Conservation (phyloP, 2,113 vertebrate genomes). For the Lophochroa leadbeateri region DNA sequence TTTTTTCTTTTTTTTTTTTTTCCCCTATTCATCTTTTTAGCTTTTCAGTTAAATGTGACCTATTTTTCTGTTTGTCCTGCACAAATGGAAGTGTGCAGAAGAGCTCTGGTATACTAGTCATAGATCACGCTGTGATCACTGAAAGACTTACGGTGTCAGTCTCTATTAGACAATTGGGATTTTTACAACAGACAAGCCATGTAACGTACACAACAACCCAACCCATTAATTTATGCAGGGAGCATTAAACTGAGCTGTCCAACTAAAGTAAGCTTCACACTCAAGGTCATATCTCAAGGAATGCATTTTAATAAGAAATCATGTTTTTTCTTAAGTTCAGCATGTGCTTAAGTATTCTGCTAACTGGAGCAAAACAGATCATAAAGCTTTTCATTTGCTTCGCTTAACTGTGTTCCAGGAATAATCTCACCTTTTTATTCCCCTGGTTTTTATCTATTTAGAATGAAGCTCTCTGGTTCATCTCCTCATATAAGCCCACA, state of each 20-base stretch:
- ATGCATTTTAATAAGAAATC: neutral
- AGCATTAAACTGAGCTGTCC: neutral
- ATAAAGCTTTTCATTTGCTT: neutral
- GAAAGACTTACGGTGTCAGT: neutral
- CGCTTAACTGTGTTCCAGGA: neutral
- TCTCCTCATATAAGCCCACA: neutral
- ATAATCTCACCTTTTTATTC: neutral
- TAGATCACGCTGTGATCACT: neutral
- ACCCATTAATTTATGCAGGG: neutral
- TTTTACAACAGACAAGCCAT: neutral
- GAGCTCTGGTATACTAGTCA: neutral
- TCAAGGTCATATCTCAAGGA: neutral
- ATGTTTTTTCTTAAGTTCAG: neutral
- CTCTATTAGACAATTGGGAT: neutral
- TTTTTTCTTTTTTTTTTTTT: neutral
- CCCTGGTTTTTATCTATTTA: neutral
- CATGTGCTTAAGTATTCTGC: neutral
- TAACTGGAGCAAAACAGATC: neutral
- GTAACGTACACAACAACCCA: neutral
- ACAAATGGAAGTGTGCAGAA: neutral
- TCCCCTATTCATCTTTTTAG: neutral
- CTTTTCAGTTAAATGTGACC: neutral
- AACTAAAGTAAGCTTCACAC: neutral
- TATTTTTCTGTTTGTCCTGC: neutral
- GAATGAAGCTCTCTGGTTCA: neutral